Evolutionary conservation across 2,888 invertebrate genomes (phyloP), one percentile per base, ranked within the genome.

Genomic region (Agrilus mali): DNA sequence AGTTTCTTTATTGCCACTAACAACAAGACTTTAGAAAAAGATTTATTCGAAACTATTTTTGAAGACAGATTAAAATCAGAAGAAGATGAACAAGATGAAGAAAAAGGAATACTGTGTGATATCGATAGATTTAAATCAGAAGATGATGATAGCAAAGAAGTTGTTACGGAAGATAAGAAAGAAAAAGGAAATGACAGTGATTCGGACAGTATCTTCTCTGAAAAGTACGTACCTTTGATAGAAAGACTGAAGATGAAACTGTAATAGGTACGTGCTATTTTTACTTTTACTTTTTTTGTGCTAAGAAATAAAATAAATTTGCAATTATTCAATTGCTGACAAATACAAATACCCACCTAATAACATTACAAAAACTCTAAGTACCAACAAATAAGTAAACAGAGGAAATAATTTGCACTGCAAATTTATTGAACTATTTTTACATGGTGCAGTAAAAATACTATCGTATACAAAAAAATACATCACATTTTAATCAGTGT

Each of bases 21-120:
- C 17, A 48, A 53, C 27, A 48, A 53, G 33, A 48, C 50, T 2
- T 68, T 65, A 37, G 69, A 68, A 33, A 61, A 67, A n/a, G 79
- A 81, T 60, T 70, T 72, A 10, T 81, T 81, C 56, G 80, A 80
- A 61, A 68, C 72, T 55, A 71, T 78, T 4, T 59, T 80, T 46
- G 53, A 59, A 43, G 49, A 52, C 16, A 47, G 44, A 13, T 36
- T 43, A 33, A 32, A n/a, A 33, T 36, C 38, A 17, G 40, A 43
- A 15, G 50, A 52, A n/a, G 50, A 44, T 39, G 53, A 50, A 14
- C 49, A 54, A 2, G 51, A 52, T 37, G 42, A 36, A 33, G 20
- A 13, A n/a, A 37, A 20, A 22, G 22, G 7, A 2, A 16, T 16
- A n/a, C 5, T 20, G 20, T 27, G n/a, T 15, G 42, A 47, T 12